Evolutionary conservation across 2,888 invertebrate species (phyloP), one percentile per base, ranked within the genome.

Genomic region (Drepanosiphum platanoidis): DNA sequence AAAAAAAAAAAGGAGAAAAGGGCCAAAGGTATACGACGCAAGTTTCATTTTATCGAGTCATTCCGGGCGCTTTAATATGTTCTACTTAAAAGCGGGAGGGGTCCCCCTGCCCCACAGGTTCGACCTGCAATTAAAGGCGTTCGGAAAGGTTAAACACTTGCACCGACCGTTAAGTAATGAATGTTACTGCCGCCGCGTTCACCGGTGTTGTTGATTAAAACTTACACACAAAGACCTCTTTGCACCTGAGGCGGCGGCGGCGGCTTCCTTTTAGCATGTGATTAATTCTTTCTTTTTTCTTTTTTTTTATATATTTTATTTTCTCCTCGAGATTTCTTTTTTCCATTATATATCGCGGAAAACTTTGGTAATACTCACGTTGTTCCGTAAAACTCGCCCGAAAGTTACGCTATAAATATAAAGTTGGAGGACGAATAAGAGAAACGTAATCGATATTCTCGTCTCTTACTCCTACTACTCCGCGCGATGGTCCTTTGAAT

Each of bases 191-290:
- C 72, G n/a, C n/a, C n/a, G n/a, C n/a, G 81, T 82, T 82, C 75
- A n/a, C 84, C 11, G 84, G 84, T 77, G 84, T 77, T 77, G 84
- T 77, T 84, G 84, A 84, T 84, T 84, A 84, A 84, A 84, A 77
- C 84, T 58, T 58, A 58, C 66, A 84, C 77, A 82, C 66, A 84
- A 84, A 82, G 66, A 77, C 68, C 75, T 77, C n/a, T 84, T 84
- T 77, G 39, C 84, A 84, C 84, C 84, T 84, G 84, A 84, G 84
- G 52, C 81, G 68, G 39, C 84, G 77, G 77, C 84, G 77, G 84
- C 77, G 84, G 52, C 81, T 72, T 42, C 81, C 61, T 72, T 72
- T 82, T 72, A 82, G 81, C 61, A 32, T 72, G 81, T 82, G 39
- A 82, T 82, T 82, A 82, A 82, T 72, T 61, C 42, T 82, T 58